Base-by-base conservation (phyloP, 2,797 vertebrate genomes). In the Gouania willdenowi region DNA sequence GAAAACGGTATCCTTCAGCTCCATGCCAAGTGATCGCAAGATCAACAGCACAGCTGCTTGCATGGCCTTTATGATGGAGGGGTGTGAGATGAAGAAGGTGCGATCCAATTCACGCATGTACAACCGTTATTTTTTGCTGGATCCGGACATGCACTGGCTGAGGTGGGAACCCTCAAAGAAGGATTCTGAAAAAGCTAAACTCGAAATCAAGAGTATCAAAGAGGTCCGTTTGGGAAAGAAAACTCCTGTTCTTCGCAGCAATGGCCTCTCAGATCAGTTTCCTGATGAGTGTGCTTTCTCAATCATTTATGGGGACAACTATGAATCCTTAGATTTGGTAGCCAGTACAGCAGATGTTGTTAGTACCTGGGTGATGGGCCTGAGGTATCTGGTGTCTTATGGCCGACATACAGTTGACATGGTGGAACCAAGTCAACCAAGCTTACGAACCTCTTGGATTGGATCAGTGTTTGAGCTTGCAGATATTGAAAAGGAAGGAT, bases 71-170 rank as follows among this genome's bases (percentile, higher is more conserved):
- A 96, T 96, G 93, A 84, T 94, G 89, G 92, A 95, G 79, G 93
- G 93, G 37, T 95, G 92, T 1, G 93, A 95, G 78, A 93, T 95
- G 90, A 94, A 94, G 78, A 96, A 96, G 50, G 92, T 96, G 34
- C 92, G 93, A 35, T 95, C 93, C 69, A 96, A 96, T 80, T 95
- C 91, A 0, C 91, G 93, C 50, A 94, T 94, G 91, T 96, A 95
- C 87, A 93, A 90, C 82, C 91, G 93, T 18, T 95, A 93, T 80
- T 96, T 95, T 15, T 84, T 94, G 46, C 84, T 96, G 59, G 93
- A 94, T 1, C 79, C 92, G 0, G 93, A 96, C 75, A 86, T 96
- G 90, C 88, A 87, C 66, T 94, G 89, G 30, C 82, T 96, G 13
- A 89, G 91, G 36, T 96, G 93, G 93, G 93, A 96, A 19, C 93